Conservation (phyloP, 2,888 invertebrate genomes). For the Pachliopta kotzebuea region DNA sequence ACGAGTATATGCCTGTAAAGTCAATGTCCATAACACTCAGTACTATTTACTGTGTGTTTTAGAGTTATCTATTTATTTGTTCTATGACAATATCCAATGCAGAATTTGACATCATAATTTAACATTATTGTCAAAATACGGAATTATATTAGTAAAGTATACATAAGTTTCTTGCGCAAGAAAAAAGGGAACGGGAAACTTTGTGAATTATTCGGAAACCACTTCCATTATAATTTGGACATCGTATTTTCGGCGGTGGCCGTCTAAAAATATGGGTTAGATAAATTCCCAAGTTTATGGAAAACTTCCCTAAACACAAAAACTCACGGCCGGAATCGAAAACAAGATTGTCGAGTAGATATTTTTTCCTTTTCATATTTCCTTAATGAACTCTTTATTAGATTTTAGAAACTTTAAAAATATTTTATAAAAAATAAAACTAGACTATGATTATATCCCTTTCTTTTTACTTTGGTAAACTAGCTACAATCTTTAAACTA, state of each 20-base stretch:
- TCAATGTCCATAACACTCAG: too few species aligned
- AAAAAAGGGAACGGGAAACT: slow-evolving; percentile 57
- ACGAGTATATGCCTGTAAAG: too few species aligned
- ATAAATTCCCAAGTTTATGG: slow-evolving; percentile 55
- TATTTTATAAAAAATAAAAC: background rate
- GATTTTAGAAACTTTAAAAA: background rate
- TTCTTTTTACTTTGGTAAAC: too few species aligned
- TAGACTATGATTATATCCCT: background rate
- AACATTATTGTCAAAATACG: background rate
- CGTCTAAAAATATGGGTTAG: slow-evolving; percentile 58
- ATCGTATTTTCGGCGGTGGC: slow-evolving; percentile 51
- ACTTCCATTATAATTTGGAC: slow-evolving; percentile 60
- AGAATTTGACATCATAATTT: background rate
- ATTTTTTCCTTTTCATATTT: slow-evolving; percentile 7
- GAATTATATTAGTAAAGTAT: background rate
- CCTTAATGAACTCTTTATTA: background rate
- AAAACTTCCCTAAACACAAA: slow-evolving; percentile 54
- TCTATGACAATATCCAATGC: background rate
- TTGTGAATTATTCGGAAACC: slow-evolving; percentile 58
- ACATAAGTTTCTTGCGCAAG: slow-evolving; percentile 50
- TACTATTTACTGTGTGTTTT: too few species aligned
- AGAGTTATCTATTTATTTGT: too few species aligned
- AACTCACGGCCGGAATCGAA: slow-evolving; percentile 55
- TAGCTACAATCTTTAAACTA: background rate
- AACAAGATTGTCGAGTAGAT: slow-evolving; percentile 50